Evolutionary conservation across 2,113 vertebrate genomes (phyloP).

Genomic region (Melanerpes formicivorus): DNA sequence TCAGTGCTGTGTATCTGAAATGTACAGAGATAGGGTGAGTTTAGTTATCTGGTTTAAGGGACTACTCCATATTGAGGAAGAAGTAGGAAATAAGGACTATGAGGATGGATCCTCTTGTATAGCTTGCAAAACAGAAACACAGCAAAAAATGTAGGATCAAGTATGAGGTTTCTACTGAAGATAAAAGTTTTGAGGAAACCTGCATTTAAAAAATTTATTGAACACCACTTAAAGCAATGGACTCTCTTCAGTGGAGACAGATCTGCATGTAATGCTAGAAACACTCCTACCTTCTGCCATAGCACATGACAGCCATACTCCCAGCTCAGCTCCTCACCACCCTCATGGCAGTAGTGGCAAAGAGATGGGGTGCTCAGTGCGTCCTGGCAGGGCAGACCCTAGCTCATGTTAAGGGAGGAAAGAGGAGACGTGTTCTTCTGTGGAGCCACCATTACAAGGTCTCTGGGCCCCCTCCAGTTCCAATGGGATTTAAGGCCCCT

Average conservation of each 20-base stretch:
- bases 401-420: not conserved
- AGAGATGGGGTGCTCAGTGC: not conserved
- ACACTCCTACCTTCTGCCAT: not conserved
- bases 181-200: not conserved
- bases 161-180: not conserved
- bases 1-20: not conserved
- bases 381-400: not conserved
- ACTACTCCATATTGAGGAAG: not conserved
- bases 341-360: not conserved
- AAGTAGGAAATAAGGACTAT: not conserved
- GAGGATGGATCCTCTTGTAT: not conserved
- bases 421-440: not conserved
- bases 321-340: not conserved
- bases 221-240: not conserved
- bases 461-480: not conserved
- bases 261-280: no score
- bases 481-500: not conserved
- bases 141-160: not conserved
- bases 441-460: fast-evolving
- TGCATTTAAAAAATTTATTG: not conserved
- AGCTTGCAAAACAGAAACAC: not conserved
- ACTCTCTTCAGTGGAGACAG: no score
- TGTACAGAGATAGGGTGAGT: not conserved
- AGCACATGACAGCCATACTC: not conserved
- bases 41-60: not conserved